Conservation (phyloP, 2,113 vertebrate genomes). For the Microtus oregoni region DNA sequence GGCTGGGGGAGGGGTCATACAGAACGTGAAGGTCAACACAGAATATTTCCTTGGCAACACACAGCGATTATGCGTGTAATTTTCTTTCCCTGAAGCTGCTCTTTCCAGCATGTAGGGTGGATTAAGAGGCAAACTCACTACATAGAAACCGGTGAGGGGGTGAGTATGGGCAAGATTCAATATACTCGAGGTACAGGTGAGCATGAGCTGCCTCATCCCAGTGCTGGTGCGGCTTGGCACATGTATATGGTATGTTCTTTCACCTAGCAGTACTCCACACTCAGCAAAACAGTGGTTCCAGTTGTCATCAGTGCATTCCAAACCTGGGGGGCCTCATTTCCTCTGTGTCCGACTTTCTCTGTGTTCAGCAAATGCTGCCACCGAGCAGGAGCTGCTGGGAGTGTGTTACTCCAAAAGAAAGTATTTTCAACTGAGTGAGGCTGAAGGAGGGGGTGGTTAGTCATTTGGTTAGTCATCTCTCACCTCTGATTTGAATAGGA, state of each 20-base stretch:
- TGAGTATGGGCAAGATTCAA: not conserved
- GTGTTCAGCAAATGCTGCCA: not conserved
- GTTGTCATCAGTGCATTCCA: not conserved
- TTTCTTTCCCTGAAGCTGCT: conserved; percentile 13
- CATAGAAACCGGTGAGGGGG: not conserved
- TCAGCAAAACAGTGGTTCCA: not conserved
- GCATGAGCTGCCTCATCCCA: not conserved
- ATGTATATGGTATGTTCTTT: not conserved
- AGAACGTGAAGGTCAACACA: not conserved
- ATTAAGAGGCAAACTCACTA: not conserved
- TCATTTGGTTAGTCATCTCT: not conserved
- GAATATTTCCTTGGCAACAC: not conserved
- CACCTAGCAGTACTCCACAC: not conserved
- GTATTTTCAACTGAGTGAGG: not conserved
- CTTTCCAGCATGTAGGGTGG: not conserved
- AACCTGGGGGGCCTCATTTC: not conserved
- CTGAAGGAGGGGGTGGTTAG: not conserved
- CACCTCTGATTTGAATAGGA: conserved; percentile 32
- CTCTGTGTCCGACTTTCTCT: not conserved
- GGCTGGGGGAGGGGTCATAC: not conserved
- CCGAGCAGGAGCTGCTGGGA: not conserved
- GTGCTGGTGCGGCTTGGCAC: not conserved
- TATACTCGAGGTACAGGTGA: not conserved
- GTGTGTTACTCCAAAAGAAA: not conserved
- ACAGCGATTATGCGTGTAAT: not conserved